Percentiles rank a stretch among this genome's conserved stretches.
These are phyloP conservation scores for Aphidius colemani DNA, from an alignment of 2,888 invertebrate species.

Conservation along the genomic window DNA sequence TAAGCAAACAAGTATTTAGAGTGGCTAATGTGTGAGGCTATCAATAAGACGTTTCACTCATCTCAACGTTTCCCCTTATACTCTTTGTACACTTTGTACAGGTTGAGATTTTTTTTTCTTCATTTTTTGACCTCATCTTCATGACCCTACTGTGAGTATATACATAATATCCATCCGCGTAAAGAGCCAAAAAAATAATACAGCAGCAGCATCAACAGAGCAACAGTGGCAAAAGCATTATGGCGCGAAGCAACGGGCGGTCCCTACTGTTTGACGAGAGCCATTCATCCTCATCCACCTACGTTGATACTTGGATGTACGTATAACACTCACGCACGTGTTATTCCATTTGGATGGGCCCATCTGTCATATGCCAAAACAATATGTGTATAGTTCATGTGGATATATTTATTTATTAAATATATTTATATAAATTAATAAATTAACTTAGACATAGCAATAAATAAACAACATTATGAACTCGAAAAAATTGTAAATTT, in stretches of 20 bases:
- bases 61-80: not conserved
- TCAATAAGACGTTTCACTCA: not conserved
- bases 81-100: not conserved
- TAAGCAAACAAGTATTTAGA: too few relatives aligned
- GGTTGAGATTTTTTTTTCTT: not conserved
- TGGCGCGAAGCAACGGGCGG: slow-evolving; percentile 57
- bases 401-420: not conserved
- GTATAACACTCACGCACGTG: slow-evolving; percentile 36
- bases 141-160: slow-evolving; percentile 7
- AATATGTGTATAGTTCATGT: not conserved
- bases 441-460: too few relatives aligned
- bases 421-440: too few relatives aligned
- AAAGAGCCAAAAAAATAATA: slow-evolving; percentile 22
- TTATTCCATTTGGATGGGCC: slow-evolving; percentile 34
- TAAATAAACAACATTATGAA: too few relatives aligned
- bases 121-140: not conserved
- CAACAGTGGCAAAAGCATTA: slow-evolving; percentile 48
- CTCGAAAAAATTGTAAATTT: too few relatives aligned
- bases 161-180: slow-evolving; percentile 7
- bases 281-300: slow-evolving; percentile 60
- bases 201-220: slow-evolving; percentile 8
- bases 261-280: slow-evolving; percentile 60
- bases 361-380: slow-evolving; percentile 56
- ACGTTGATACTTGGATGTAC: slow-evolving; percentile 48
- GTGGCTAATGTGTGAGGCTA: not conserved